Conservation (phyloP, 2,888 invertebrate species). For the Sthenelais limicola region DNA sequence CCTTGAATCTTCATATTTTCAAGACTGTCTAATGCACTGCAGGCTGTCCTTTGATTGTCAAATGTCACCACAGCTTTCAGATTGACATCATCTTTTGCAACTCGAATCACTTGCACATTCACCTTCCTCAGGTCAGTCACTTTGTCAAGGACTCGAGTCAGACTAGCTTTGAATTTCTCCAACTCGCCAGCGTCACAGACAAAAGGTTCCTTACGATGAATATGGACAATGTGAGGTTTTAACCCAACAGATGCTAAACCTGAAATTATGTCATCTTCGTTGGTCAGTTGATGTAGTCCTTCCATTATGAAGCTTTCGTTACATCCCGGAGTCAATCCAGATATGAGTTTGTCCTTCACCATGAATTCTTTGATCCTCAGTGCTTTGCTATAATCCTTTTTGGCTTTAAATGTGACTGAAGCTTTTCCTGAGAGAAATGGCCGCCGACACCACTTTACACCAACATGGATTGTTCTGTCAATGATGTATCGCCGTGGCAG, state of each 20-base stretch:
- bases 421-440: constrained; percentile 7
- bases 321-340: not conserved
- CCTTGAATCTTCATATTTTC: not conserved
- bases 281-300: constrained; percentile 10
- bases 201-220: constrained; percentile 3
- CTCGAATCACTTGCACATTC: not conserved
- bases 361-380: not conserved
- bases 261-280: not conserved
- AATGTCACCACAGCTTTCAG: not conserved
- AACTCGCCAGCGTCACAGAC: not conserved
- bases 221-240: not conserved
- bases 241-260: not conserved
- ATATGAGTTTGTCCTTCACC: not conserved
- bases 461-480: not conserved
- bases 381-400: not conserved
- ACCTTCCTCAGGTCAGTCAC: constrained; percentile 13
- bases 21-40: not conserved
- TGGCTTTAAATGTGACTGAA: not conserved
- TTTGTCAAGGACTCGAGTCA: constrained; percentile 20
- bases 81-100: not conserved
- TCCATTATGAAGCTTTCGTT: not conserved
- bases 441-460: not conserved
- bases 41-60: not conserved
- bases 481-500: too few relatives aligned
- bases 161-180: constrained; percentile 11